Base-by-base conservation (phyloP, 1,140 invertebrate genomes). In the Phortica variegata region DNA sequence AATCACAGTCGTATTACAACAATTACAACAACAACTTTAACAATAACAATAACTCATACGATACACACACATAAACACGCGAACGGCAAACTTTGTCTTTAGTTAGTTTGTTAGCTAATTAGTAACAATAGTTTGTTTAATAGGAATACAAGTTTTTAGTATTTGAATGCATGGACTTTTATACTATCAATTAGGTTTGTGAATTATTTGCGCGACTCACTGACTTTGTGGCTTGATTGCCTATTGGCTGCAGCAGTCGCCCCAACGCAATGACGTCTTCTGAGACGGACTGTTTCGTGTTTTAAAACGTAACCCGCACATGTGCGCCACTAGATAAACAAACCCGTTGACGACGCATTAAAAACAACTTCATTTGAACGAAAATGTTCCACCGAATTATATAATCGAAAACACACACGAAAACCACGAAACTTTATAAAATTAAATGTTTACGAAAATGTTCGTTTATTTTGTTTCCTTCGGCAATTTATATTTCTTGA, bases 211-310 rank as follows among this genome's bases (percentile, higher is more conserved):
- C n/a, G n/a, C n/a, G n/a, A n/a, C n/a, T n/a, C n/a, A n/a, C n/a
- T n/a, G n/a, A n/a, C n/a, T n/a, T n/a, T n/a, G n/a, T n/a, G n/a
- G 23, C 23, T 36, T 36, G 6, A 13, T 36, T 36, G 6, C n/a
- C 13, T 36, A 36, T 36, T 36, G 13, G 33, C 6, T 13, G 31
- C 91, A 93, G 81, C 90, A 91, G 80, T 94, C 91, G 76, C 91
- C 90, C 91, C 91, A 94, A 79, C 91, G 86, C 60, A 94, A 85
- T 77, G 89, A 92, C 78, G 91, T 94, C 84, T 93, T 93, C 82
- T 93, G 90, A 79, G 90, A 93, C 82, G 91, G 91, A 83, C 89
- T 92, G 82, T 93, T 94, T 80, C 89, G 88, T 77, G 91, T 93
- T 83, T 85, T 93, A 87, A 93, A 93, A 80, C 85, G 89, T 86